These are phyloP conservation scores for Chloropsis hardwickii DNA, from an alignment of 2,113 vertebrate genomes.

Conservation along the genomic window DNA sequence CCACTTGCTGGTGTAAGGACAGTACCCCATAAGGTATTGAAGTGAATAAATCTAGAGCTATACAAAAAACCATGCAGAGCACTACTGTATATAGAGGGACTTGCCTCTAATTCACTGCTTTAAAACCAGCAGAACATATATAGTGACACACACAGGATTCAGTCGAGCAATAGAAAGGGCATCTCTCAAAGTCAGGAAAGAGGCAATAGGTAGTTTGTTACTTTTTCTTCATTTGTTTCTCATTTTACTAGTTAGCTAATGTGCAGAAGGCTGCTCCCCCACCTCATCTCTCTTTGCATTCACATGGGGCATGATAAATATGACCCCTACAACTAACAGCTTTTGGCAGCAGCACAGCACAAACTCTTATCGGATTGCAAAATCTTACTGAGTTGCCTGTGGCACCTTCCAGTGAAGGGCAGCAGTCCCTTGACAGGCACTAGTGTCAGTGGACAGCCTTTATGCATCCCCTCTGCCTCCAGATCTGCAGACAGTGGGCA, in stretches of 20 bases:
- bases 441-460: background rate
- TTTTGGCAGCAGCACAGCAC: background rate
- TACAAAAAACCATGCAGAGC: background rate
- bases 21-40: background rate
- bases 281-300: background rate
- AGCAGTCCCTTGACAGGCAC: background rate
- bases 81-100: background rate
- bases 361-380: background rate
- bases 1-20: background rate
- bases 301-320: background rate
- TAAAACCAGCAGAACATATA: background rate
- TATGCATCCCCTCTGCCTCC: background rate
- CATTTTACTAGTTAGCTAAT: background rate
- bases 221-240: background rate
- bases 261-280: background rate
- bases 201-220: background rate
- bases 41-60: background rate
- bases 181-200: background rate
- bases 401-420: background rate
- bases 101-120: background rate
- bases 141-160: background rate
- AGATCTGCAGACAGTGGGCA: background rate
- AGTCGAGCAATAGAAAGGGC: rapidly evolving
- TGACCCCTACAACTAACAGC: background rate
- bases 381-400: background rate